A percentile compares a stretch with the other conserved stretches of the same genome.
Evolutionary conservation across 2,888 invertebrate species (phyloP).

Genomic region (Lycia hirtaria): DNA sequence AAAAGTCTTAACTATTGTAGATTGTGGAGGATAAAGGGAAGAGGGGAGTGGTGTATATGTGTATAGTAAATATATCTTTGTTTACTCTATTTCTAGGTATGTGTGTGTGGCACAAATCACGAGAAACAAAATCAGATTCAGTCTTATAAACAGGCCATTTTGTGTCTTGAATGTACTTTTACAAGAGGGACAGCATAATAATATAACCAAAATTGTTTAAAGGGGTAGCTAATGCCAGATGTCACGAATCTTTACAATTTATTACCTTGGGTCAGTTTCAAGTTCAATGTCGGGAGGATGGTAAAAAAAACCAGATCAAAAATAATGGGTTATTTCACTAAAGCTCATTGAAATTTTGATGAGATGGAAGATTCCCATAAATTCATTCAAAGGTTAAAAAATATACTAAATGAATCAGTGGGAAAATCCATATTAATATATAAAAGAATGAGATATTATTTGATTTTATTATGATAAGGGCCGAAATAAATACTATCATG

Average conservation of each 20-base stretch:
- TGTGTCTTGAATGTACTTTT: conserved; percentile 31
- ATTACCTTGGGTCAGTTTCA: conserved; percentile 9
- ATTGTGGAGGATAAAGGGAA: conserved; percentile 74
- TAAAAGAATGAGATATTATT: neutral
- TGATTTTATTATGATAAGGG: neutral
- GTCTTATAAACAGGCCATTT: conserved; percentile 65
- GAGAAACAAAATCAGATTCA: conserved; percentile 64
- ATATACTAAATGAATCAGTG: conserved; percentile 2
- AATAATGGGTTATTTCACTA: neutral
- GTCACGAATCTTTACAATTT: neutral
- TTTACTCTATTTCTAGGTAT: conserved; percentile 64
- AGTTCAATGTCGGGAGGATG: conserved; percentile 18
- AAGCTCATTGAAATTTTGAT: neutral
- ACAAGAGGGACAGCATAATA: neutral
- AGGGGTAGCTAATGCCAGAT: conserved; percentile 2
- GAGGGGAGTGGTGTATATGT: conserved; percentile 63
- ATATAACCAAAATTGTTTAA: neutral
- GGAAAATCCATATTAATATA: conserved; percentile 8
- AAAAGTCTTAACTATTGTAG: conserved; percentile 73
- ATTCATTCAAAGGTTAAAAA: conserved; percentile 4
- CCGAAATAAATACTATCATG: neutral
- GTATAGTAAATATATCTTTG: conserved; percentile 75
- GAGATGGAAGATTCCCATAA: conserved; percentile 17
- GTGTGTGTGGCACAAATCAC: conserved; percentile 58
- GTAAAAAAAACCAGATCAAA: conserved; percentile 8